Base-by-base conservation (phyloP, 2,113 vertebrate species). In the Hippocampus abdominalis region DNA sequence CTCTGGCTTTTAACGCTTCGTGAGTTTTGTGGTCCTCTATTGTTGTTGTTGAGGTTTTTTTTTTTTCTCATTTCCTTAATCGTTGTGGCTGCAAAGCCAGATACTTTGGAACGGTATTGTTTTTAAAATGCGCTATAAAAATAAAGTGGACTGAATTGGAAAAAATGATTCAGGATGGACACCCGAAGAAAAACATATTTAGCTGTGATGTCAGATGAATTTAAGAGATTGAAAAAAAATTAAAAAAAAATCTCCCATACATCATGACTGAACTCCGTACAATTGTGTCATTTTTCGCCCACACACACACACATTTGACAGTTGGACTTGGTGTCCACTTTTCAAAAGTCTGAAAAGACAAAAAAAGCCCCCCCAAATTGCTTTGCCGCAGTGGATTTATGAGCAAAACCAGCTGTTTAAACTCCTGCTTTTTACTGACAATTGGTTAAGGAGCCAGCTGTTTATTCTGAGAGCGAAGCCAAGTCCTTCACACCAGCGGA, bases 391-490 rank as follows among this genome's bases (percentile, higher is more conserved):
- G 66, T 44, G 79, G 46, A 48, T 85, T 85, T 73, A 84, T 80
- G 88, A 82, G 82, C 78, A 82, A 71, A 86, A 76, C 64, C 91
- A 92, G 89, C 91, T 91, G 90, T 89, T 90, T 87, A 91, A 91
- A 92, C 90, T 84, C 77, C 40, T 44, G 77, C 60, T 91, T 76
- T 91, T 92, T 90, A 85, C 80, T 72, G 80, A 83, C 88, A 85
- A 89, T 89, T 86, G 90, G 90, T 90, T 85, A 86, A 88, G 69
- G 83, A 87, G 86, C 79, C 86, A 85, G 81, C 81, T 92, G 88
- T 92, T 91, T 91, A 90, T 91, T 88, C 84, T 73, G 76, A 88
- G 84, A 84, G 73, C 61, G 73, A 76, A 76, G 78, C 82, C 77
- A 73, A 85, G 75, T 80, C 75, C 69, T 85, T 90, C 84, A 83